A percentile compares a stretch with the other conserved stretches of the same genome.
phyloP scores from a whole-genome alignment of 2,888 invertebrate genomes.

The Spicauda simplicius region DNA sequence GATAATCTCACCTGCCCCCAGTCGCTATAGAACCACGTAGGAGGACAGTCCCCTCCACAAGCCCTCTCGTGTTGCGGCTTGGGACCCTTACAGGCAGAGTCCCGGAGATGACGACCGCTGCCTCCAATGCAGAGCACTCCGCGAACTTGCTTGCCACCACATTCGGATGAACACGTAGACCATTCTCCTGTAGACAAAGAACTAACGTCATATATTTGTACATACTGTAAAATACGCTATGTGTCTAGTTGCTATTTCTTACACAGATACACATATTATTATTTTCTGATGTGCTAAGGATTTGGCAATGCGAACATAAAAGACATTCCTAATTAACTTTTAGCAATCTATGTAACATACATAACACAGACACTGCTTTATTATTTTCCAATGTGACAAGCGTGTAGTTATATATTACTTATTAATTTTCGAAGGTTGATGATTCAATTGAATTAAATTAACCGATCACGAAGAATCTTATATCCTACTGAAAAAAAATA shows the following conservation, averaged over 20 bases:
- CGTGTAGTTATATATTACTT: too few relatives aligned
- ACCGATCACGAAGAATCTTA: too few relatives aligned
- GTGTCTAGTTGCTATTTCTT: background rate
- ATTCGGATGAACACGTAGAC: conserved; percentile 82
- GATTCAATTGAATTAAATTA: too few relatives aligned
- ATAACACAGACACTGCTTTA: too few relatives aligned
- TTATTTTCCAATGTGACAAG: too few relatives aligned
- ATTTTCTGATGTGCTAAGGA: background rate
- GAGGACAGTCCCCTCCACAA: conserved; percentile 86
- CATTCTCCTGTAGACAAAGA: conserved; percentile 64
- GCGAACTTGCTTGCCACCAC: conserved; percentile 85
- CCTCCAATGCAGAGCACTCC: conserved; percentile 88
- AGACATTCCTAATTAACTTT: too few relatives aligned
- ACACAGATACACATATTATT: too few relatives aligned
- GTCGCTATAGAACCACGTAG: conserved; percentile 90
- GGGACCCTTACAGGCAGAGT: conserved; percentile 85
- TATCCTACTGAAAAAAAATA: too few relatives aligned
- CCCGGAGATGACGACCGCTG: conserved; percentile 82
- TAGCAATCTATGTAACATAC: too few relatives aligned
- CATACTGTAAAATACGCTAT: background rate
- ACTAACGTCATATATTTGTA: too few relatives aligned
- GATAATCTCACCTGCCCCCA: conserved; percentile 86
- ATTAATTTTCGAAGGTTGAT: too few relatives aligned
- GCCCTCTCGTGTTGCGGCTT: conserved; percentile 87
- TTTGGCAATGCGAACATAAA: background rate